Evolutionary conservation across 2,888 invertebrate genomes (phyloP), one percentile per base, ranked within the genome.

Genomic region (Dicycla oo): DNA sequence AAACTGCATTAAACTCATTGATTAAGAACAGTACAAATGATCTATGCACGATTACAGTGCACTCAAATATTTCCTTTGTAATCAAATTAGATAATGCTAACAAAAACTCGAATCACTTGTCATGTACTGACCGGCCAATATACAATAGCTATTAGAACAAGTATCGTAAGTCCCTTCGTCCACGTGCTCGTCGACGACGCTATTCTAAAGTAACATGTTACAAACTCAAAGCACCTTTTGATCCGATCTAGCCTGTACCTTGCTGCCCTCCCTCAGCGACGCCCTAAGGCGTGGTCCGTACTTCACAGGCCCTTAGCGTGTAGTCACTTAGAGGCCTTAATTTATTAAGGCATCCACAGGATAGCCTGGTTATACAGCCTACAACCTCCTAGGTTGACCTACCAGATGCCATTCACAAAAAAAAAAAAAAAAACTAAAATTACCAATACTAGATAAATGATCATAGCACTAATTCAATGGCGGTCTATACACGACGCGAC

Each of bases 1-100:
- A 68, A 66, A 58, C 40, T 63, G 66, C 63, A 78, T 73, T 57
- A 66, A 26, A 72, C 63, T 69, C 69, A 80, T 73, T 78, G 73
- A 80, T 56, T 69, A 40, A 20, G 5, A 60, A 3, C 53, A 34
- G 40, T 64, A 56, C 57, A 60, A 69, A 60, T 7, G 43, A 64
- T 53, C 56, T 20, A 15, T 51, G n/a, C 56, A 69, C 63, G 66
- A 77, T 73, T 34, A 53, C 53, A 66, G 64, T 78, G 63, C 78
- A 81, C 57, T 60, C n/a, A 69, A 53, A 63, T 30, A 54, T 69
- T 74, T 20, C 45, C 63, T 71, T 74, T 79, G 74, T 72, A 71
- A 71, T 74, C 65, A 60, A 81, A 80, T 80, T 73, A 70, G 60
- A 61, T 73, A 58, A 78, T 4, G 49, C 38, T 38, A 18, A 62